A percentile compares a stretch with the other conserved stretches of the same genome.
These are phyloP conservation scores for Cheilosia pagana DNA, from an alignment of 2,888 invertebrate genomes.

Conservation along the genomic window DNA sequence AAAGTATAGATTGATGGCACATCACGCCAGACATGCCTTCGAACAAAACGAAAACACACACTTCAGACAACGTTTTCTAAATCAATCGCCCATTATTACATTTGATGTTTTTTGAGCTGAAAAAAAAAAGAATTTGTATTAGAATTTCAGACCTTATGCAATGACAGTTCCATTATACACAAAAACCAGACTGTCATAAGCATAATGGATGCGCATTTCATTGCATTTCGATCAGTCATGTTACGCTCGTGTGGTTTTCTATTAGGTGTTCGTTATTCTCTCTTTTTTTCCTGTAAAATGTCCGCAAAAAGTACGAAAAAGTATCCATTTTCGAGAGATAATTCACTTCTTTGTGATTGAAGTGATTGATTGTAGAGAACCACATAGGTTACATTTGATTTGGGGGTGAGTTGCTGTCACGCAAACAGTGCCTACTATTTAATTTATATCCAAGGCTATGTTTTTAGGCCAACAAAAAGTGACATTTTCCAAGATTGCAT, in stretches of 20 bases:
- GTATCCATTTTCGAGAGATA: constrained; percentile 69
- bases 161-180: constrained; percentile 12
- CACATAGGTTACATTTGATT: constrained; percentile 8
- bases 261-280: not conserved
- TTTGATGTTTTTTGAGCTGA: not conserved
- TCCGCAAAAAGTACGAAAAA: constrained; percentile 65
- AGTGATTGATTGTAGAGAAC: constrained; percentile 70
- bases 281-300: constrained; percentile 28
- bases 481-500: not conserved
- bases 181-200: constrained; percentile 61
- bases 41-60: constrained; percentile 51
- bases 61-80: constrained; percentile 16
- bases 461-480: too few species aligned
- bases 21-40: constrained; percentile 70
- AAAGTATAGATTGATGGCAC: constrained; percentile 51
- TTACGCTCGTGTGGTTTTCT: constrained; percentile 79
- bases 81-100: constrained; percentile 8
- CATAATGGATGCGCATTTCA: constrained; percentile 66
- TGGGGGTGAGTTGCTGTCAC: constrained; percentile 11
- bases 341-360: constrained; percentile 73
- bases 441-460: too few species aligned
- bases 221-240: constrained; percentile 66
- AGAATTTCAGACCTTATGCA: constrained; percentile 7
- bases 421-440: constrained; percentile 2
- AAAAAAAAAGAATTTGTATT: not conserved